phyloP scores from a whole-genome alignment of 2,888 invertebrate species.

The Heliconius charithonia region DNA sequence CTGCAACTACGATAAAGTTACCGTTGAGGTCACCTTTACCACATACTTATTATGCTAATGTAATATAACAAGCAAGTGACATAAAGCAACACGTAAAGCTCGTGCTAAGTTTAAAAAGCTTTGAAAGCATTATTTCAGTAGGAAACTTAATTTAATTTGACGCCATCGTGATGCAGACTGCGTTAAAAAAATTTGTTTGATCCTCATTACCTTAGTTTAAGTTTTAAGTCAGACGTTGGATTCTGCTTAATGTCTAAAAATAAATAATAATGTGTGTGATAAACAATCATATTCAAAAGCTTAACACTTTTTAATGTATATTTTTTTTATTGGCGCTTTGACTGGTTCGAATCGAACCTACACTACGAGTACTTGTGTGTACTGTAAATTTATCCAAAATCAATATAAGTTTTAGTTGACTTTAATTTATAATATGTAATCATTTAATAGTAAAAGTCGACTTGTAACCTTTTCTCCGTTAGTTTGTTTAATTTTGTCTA shows the following conservation, averaged over 20 bases:
- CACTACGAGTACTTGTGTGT: too few relatives aligned
- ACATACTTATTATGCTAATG: background rate
- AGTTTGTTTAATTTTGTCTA: background rate
- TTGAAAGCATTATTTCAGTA: conserved; percentile 12
- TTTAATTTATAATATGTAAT: background rate
- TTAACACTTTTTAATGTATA: too few relatives aligned
- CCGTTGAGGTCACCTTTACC: background rate
- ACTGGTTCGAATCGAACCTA: too few relatives aligned
- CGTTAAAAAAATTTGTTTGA: too few relatives aligned
- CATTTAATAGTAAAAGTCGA: background rate
- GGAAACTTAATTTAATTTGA: background rate
- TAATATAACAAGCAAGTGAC: background rate
- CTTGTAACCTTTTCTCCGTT: background rate
- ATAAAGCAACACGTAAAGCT: conserved; percentile 7
- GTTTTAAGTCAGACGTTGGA: background rate
- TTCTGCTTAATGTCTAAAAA: too few relatives aligned
- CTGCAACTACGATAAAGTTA: too few relatives aligned
- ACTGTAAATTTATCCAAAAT: too few relatives aligned
- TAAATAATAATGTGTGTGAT: too few relatives aligned
- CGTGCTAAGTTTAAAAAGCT: conserved; percentile 3
- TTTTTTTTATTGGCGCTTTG: too few relatives aligned
- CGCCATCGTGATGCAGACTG: background rate
- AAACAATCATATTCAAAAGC: too few relatives aligned
- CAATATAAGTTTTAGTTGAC: too few relatives aligned
- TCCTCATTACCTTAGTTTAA: background rate